phyloP scores from a whole-genome alignment of 37 sponge, comb jelly and placozoan genomes.

The Bolinopsis microptera region DNA sequence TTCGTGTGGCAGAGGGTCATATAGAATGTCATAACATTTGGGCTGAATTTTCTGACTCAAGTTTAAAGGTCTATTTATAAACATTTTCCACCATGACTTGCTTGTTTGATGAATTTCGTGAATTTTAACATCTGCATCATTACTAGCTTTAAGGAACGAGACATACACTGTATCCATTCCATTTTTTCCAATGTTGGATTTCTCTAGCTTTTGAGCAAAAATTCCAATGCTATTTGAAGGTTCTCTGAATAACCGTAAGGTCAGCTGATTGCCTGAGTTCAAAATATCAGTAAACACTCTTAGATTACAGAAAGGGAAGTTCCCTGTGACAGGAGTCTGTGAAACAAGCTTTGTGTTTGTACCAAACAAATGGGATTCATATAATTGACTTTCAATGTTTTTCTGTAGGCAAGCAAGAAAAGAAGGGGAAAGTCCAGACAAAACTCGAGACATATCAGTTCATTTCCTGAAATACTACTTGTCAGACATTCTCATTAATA shows the following conservation, averaged over 20 bases:
- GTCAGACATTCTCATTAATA: no score
- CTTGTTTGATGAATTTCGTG: constrained; percentile 31
- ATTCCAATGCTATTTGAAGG: neutral
- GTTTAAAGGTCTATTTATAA: neutral
- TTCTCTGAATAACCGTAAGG: neutral
- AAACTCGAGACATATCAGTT: no score
- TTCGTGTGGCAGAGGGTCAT: neutral
- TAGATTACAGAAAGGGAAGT: neutral
- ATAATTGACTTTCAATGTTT: neutral
- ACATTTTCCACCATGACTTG: constrained; percentile 19
- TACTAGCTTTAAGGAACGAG: neutral
- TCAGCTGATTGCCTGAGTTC: neutral
- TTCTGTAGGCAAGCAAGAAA: neutral
- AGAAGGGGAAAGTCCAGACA: neutral
- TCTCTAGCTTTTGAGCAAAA: neutral
- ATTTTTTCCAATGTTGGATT: neutral
- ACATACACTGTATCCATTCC: neutral
- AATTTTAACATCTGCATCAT: neutral
- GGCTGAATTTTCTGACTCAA: neutral
- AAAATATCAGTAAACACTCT: neutral
- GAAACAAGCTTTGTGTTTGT: neutral
- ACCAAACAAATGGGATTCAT: neutral
- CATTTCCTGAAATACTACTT: no score
- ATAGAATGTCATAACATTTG: constrained; percentile 8
- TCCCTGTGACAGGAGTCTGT: neutral